phyloP scores from a whole-genome alignment of 2,888 invertebrate species.

The Pollenia labialis region DNA sequence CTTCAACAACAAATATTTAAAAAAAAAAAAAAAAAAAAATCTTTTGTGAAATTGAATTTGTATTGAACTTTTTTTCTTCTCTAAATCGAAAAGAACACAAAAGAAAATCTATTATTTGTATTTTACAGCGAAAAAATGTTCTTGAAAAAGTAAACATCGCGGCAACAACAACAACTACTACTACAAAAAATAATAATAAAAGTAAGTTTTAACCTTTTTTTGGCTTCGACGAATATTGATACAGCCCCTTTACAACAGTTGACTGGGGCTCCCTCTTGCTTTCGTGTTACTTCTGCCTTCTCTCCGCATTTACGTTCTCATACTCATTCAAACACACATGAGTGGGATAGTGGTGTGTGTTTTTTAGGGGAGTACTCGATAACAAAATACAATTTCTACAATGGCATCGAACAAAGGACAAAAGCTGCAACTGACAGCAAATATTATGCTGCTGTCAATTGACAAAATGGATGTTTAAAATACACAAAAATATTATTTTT shows the following conservation, averaged over 20 bases:
- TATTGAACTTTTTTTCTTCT: constrained; percentile 17
- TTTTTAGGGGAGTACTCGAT: constrained; percentile 60
- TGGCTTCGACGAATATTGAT: constrained; percentile 40
- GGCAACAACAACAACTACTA: constrained; percentile 31
- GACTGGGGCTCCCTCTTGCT: constrained; percentile 12
- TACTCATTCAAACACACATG: neutral
- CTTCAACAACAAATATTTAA: constrained; percentile 14
- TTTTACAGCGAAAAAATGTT: constrained; percentile 45
- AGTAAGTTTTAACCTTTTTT: constrained; percentile 64
- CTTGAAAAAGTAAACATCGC: constrained; percentile 63
- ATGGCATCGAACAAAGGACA: constrained; percentile 76
- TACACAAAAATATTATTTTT: constrained; percentile 75
- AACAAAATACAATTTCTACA: constrained; percentile 72
- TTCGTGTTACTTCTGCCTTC: neutral
- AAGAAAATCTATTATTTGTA: constrained; percentile 42
- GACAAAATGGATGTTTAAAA: constrained; percentile 82
- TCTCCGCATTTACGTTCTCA: constrained; percentile 4
- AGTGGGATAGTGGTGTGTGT: constrained; percentile 3
- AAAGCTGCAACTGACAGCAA: constrained; percentile 84
- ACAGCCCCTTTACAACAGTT: constrained; percentile 32
- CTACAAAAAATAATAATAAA: constrained; percentile 20
- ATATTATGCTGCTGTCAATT: constrained; percentile 84
- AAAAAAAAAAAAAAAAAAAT: constrained; percentile 16
- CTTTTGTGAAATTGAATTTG: constrained; percentile 59
- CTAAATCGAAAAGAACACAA: constrained; percentile 36